Evolutionary conservation across 2,113 vertebrate species (phyloP).

Genomic region (Pterophyllum scalare): DNA sequence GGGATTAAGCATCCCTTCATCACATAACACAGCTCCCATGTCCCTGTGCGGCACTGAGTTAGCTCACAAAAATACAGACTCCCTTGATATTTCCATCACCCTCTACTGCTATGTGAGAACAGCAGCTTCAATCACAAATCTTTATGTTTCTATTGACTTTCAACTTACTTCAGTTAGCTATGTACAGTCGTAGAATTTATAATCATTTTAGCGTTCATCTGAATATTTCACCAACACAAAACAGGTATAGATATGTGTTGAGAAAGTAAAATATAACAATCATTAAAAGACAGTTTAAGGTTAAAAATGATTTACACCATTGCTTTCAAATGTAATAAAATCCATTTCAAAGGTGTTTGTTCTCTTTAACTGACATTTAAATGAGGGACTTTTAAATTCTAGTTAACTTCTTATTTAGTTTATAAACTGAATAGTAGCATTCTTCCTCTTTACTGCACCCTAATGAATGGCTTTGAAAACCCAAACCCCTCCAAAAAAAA

Average conservation of each 20-base stretch:
- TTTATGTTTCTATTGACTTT: not conserved
- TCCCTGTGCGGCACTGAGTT: rapidly evolving
- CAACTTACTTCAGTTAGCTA: not conserved
- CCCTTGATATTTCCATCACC: not conserved
- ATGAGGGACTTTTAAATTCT: not conserved
- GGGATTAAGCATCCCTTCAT: constrained; percentile 53
- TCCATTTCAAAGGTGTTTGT: not conserved
- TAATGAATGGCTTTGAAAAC: not conserved
- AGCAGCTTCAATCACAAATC: not conserved
- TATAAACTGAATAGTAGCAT: not conserved
- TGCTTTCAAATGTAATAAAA: not conserved
- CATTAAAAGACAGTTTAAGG: not conserved
- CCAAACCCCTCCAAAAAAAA: not conserved
- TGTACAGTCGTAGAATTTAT: not conserved
- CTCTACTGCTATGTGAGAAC: not conserved
- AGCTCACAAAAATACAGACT: not conserved
- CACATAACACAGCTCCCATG: constrained; percentile 1
- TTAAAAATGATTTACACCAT: not conserved
- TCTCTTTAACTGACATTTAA: not conserved
- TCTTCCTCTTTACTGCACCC: not conserved
- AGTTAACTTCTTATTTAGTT: too few relatives aligned
- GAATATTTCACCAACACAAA: too few relatives aligned
- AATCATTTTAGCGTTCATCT: not conserved
- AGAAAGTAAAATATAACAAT: not conserved
- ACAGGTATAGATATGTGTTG: not conserved